A percentile compares a stretch with the other conserved stretches of the same genome.
Evolutionary conservation across 2,888 invertebrate species (phyloP).

Genomic region (Coleophora deauratella): DNA sequence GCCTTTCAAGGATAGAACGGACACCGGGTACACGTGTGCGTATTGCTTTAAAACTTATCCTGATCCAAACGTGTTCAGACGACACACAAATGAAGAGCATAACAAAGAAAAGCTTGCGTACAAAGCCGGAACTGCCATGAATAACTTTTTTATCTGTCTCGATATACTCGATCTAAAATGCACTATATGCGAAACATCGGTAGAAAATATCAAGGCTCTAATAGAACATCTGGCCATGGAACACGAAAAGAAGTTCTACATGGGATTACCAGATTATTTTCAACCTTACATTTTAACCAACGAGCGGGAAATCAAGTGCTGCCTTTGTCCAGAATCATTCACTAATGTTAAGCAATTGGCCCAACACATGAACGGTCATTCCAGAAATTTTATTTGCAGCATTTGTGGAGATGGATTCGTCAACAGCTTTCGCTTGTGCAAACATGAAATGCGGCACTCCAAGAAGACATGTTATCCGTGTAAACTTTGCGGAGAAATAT

Average conservation of each 20-base stretch:
- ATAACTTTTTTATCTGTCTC: conserved; percentile 56
- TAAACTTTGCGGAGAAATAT: conserved; percentile 48
- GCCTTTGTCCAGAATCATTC: conserved; percentile 48
- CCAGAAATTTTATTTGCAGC: conserved; percentile 59
- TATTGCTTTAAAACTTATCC: conserved; percentile 58
- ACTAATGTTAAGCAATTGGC: conserved; percentile 59
- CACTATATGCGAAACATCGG: conserved; percentile 40
- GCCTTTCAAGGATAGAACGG: conserved; percentile 59
- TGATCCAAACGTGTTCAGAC: conserved; percentile 38
- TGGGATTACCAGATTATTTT: conserved; percentile 52
- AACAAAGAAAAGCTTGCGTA: conserved; percentile 51
- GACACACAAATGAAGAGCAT: conserved; percentile 50
- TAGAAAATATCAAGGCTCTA: conserved; percentile 37
- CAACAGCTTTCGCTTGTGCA: conserved; percentile 48
- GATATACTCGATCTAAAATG: conserved; percentile 59
- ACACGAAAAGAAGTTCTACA: conserved; percentile 54
- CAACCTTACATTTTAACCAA: conserved; percentile 50
- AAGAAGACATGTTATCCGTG: conserved; percentile 58
- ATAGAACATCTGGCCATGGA: conserved; percentile 45
- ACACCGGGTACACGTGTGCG: conserved; percentile 60
- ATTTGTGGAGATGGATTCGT: conserved; percentile 63
- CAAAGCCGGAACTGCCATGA: conserved; percentile 51
- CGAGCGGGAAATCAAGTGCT: conserved; percentile 52
- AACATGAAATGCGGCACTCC: conserved; percentile 55
- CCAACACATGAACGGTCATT: conserved; percentile 65